These are phyloP conservation scores for Hyposmocoma kahamanoa DNA, from an alignment of 1,140 invertebrate genomes.

Conservation along the genomic window DNA sequence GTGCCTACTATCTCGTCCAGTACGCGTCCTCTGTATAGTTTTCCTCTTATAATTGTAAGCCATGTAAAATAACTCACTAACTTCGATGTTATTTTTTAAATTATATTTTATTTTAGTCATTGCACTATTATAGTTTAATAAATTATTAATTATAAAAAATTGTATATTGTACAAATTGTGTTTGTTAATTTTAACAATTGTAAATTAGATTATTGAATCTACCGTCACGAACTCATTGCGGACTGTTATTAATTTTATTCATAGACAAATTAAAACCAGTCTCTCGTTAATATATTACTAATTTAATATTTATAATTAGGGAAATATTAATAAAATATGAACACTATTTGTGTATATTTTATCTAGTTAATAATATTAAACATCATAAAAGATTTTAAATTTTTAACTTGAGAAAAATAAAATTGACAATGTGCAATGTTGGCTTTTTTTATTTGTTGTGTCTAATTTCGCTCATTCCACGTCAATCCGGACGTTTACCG, in stretches of 20 bases:
- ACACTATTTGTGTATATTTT: neutral
- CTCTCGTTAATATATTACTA: neutral
- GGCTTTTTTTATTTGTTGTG: too few relatives aligned
- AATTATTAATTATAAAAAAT: conserved; percentile 1
- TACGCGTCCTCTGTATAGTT: too few relatives aligned
- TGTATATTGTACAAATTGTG: too few relatives aligned
- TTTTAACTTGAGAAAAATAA: too few relatives aligned
- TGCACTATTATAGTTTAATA: conserved; percentile 10
- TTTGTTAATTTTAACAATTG: too few relatives aligned
- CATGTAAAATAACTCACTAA: neutral
- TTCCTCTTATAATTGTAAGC: neutral
- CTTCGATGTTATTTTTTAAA: neutral
- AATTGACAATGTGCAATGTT: too few relatives aligned
- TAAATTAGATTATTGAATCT: too few relatives aligned
- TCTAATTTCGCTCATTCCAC: too few relatives aligned
- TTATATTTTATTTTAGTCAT: conserved; percentile 3
- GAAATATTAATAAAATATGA: neutral
- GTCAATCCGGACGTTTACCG: too few relatives aligned
- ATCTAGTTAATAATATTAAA: neutral
- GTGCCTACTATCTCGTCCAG: too few relatives aligned
- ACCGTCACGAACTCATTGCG: too few relatives aligned
- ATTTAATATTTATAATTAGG: neutral
- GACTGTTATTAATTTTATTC: conserved; percentile 4
- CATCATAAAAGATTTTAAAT: neutral
- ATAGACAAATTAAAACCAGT: neutral